phyloP scores from a whole-genome alignment of 2,113 vertebrate species.

The Apaloderma vittatum region DNA sequence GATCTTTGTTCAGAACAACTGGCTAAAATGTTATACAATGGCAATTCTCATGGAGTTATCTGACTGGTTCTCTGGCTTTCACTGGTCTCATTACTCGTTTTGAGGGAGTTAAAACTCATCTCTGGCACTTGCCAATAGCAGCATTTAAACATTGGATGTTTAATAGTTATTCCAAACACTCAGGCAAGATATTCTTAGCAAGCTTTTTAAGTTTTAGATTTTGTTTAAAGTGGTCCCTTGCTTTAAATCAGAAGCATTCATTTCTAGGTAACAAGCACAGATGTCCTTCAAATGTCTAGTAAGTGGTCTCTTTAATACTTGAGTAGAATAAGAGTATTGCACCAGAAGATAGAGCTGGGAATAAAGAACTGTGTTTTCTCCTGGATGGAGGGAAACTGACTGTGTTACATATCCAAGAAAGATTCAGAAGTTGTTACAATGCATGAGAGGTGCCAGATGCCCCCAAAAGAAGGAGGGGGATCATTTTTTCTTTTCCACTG shows the following conservation, averaged over 20 bases:
- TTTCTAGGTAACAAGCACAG: constrained; percentile 5
- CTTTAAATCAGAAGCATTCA: neutral
- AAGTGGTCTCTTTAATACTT: constrained; percentile 35
- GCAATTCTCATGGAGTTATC: neutral
- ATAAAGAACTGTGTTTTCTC: neutral
- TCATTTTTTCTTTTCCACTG: neutral
- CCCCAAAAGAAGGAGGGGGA: neutral
- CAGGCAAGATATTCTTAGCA: neutral
- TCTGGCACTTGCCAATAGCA: neutral
- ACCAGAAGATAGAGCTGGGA: neutral
- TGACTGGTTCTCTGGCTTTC: neutral
- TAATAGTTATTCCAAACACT: neutral
- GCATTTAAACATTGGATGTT: neutral
- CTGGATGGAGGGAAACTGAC: neutral
- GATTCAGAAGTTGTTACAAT: neutral
- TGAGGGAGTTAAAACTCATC: neutral
- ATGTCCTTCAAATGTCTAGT: constrained; percentile 15
- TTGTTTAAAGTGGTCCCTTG: constrained; percentile 14
- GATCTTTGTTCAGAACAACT: neutral
- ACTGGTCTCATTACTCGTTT: neutral
- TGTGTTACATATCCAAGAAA: neutral
- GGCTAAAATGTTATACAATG: neutral
- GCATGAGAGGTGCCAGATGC: neutral
- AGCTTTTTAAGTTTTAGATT: neutral
- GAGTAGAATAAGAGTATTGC: constrained; percentile 1